Evolutionary conservation across 64 coral and sea anemone genomes (phyloP).

Genomic region (Acropora yongei): DNA sequence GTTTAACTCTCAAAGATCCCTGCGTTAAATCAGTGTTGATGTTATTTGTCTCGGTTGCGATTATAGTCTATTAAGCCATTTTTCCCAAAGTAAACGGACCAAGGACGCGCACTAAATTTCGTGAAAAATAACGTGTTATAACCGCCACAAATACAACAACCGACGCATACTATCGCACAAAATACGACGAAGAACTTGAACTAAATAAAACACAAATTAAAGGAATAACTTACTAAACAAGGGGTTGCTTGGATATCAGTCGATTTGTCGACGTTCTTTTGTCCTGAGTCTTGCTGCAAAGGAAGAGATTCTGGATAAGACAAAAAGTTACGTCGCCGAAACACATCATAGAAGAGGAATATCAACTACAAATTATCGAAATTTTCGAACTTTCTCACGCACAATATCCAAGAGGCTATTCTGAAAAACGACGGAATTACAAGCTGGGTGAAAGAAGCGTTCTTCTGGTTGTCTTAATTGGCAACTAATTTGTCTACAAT

Average conservation of each 20-base stretch:
- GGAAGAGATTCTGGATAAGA: background rate
- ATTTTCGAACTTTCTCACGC: conserved; percentile 11
- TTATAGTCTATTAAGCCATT: background rate
- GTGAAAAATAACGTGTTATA: background rate
- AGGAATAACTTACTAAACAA: background rate
- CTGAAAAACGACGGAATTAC: conserved; percentile 1
- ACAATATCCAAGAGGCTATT: conserved; percentile 19
- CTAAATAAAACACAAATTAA: background rate
- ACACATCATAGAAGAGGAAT: background rate
- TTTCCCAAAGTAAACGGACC: background rate
- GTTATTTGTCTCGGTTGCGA: background rate
- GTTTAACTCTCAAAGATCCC: too few species aligned
- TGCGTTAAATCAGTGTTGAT: too few species aligned
- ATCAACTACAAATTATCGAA: background rate
- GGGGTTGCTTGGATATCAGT: background rate
- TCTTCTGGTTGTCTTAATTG: conserved; percentile 35
- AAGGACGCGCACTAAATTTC: background rate
- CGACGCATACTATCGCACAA: background rate
- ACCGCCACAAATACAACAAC: background rate
- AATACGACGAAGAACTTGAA: background rate
- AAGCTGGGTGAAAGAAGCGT: background rate
- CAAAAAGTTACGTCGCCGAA: background rate
- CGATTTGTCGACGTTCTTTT: background rate
- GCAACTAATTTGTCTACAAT: conserved; percentile 10
- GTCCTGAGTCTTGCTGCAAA: background rate